Base-by-base conservation (phyloP, 2,113 vertebrate genomes). In the Salvelinus fontinalis region DNA sequence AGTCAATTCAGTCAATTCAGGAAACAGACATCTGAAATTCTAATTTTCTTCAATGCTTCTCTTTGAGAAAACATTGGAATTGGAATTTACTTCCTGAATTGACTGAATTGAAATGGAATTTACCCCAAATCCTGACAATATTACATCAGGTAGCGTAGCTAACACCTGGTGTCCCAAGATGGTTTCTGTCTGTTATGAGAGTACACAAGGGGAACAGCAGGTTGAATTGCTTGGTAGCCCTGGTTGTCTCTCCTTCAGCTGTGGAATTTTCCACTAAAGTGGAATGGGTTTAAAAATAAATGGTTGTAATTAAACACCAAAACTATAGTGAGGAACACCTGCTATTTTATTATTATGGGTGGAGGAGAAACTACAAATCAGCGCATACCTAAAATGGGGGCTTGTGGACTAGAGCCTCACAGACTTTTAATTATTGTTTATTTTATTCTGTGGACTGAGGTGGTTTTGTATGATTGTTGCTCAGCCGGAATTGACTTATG, bases 261-360 rank as follows among this genome's bases (percentile, higher is more conserved):
- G 26, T 59, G 5, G 51, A 29, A 14, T 70, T n/a, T 3, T 54
- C 51, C 51, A 54, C 51, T 48, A 48, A 22, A 49, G 68, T 49
- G 3, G 27, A 67, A 67, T 14, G 26, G n/a, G 22, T 66, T 66
- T 66, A 26, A 12, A 67, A 67, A 67, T 67, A 67, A 67, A 67
- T 26, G 3, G 12, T 9, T 18, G 51, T 18, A 54, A 54, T 14
- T 54, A 18, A 54, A 54, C 51, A 54, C 51, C 51, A 54, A 54
- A 54, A 54, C 12, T 18, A 54, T 54, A 44, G 51, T 2, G 16
- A 54, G 51, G 51, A 54, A 54, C 14, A 54, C 16, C 51, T 54
- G 51, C 1, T 62, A 62, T 62, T 62, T 62, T 62, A 5, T 24
- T 62, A 11, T 22, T 62, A 62, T 8, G 59, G 59, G 7, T 11